phyloP scores from a whole-genome alignment of 2,797 vertebrate species.

The Buceros bicornis region DNA sequence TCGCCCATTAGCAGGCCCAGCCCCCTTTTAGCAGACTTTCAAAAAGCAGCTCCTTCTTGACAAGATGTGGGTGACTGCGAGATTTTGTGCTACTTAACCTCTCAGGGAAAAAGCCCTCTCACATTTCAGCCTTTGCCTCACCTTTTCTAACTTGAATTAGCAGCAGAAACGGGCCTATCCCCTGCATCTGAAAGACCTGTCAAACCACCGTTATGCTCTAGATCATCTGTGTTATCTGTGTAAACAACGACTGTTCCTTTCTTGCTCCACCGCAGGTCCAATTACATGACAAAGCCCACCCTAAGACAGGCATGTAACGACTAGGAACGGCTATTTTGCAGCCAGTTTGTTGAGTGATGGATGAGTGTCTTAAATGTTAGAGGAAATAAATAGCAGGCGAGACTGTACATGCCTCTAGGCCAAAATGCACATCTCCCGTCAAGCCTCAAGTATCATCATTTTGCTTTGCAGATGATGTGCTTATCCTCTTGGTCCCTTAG shows the following conservation, averaged over 20 bases:
- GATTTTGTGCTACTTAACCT: neutral
- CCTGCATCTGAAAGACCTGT: neutral
- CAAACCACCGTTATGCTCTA: neutral
- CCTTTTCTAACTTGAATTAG: neutral
- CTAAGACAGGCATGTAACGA: neutral
- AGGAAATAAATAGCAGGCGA: neutral
- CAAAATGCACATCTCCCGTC: neutral
- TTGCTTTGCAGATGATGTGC: constrained; percentile 11
- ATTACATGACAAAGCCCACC: neutral
- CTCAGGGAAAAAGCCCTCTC: neutral
- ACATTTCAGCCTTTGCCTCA: neutral
- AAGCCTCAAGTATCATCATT: neutral
- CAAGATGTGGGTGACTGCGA: neutral
- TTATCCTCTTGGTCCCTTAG: neutral
- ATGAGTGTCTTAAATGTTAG: neutral
- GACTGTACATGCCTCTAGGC: neutral
- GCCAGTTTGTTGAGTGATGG: neutral
- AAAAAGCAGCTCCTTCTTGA: constrained; percentile 13
- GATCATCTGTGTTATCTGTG: neutral
- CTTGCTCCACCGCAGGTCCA: neutral
- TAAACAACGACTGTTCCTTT: neutral
- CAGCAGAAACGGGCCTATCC: neutral
- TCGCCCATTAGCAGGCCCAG: constrained; percentile 28
- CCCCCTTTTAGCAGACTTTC: constrained; percentile 36
- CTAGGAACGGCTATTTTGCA: neutral